phyloP scores from a whole-genome alignment of 2,888 invertebrate species.

The Perizoma affinitatum region DNA sequence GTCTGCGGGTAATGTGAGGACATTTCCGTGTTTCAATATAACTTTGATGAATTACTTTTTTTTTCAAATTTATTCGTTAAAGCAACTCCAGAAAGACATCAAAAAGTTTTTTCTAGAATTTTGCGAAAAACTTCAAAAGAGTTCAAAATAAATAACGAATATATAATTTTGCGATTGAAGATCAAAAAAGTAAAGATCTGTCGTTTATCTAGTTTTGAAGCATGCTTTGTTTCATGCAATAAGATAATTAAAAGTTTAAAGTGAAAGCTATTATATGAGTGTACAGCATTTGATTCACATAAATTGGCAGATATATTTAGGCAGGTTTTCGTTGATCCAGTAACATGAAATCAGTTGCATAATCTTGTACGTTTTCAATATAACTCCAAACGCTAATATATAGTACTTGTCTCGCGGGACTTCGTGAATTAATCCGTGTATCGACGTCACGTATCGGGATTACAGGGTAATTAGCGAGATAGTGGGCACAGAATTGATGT shows the following conservation, averaged over 20 bases:
- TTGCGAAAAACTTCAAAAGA: conserved; percentile 1
- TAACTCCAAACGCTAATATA: background rate
- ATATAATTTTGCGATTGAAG: too few species aligned
- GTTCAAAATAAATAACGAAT: background rate
- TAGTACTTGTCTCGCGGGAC: conserved; percentile 1
- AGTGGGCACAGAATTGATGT: conserved; percentile 2
- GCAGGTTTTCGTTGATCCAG: too few species aligned
- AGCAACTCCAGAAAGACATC: conserved; percentile 3
- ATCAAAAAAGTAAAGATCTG: too few species aligned
- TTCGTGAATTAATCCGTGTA: conserved; percentile 55
- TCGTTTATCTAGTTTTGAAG: too few species aligned
- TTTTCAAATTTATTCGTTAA: conserved; percentile 14
- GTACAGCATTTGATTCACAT: too few species aligned
- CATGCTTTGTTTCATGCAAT: too few species aligned
- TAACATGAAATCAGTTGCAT: too few species aligned
- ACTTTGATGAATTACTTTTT: conserved; percentile 34
- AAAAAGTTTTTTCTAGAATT: conserved; percentile 2
- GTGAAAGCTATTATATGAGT: too few species aligned
- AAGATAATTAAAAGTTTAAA: too few species aligned
- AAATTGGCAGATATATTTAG: too few species aligned
- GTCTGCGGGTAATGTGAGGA: conserved; percentile 36
- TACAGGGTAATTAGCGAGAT: conserved; percentile 62
- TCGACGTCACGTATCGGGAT: conserved; percentile 65
- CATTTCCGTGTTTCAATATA: conserved; percentile 33
- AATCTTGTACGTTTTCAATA: background rate